Evolutionary conservation across 2,888 invertebrate species (phyloP).

Genomic region (Gastrophysa polygoni): DNA sequence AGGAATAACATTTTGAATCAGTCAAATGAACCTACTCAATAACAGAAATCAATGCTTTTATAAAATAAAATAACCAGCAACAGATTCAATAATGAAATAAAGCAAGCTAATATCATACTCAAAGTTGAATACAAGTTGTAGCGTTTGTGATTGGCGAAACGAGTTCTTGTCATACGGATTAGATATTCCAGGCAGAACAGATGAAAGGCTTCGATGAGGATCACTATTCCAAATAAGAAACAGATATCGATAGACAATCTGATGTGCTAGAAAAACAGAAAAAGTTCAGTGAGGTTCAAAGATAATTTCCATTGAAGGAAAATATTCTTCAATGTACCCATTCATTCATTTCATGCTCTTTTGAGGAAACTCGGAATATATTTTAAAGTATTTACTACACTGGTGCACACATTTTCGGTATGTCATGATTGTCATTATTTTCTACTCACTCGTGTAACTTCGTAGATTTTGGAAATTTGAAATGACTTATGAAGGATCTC

Average conservation of each 20-base stretch:
- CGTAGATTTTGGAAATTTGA: background rate
- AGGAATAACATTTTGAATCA: too few relatives aligned
- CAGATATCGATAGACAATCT: constrained; percentile 7
- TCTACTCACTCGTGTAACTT: background rate
- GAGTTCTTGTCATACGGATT: constrained; percentile 13
- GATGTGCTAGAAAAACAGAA: constrained; percentile 6
- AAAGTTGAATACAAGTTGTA: constrained; percentile 1
- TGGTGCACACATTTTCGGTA: too few relatives aligned
- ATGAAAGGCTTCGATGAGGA: constrained; percentile 14
- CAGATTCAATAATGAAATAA: background rate
- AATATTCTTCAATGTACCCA: too few relatives aligned
- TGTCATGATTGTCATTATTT: background rate
- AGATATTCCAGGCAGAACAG: constrained; percentile 17
- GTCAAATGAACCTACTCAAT: background rate
- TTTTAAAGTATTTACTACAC: too few relatives aligned
- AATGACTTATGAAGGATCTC: background rate
- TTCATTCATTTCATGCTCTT: too few relatives aligned
- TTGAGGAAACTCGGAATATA: too few relatives aligned
- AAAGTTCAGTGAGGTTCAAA: background rate
- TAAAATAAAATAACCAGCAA: constrained; percentile 2
- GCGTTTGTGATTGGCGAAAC: constrained; percentile 12
- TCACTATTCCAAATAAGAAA: constrained; percentile 11
- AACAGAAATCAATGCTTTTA: background rate
- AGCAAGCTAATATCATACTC: background rate
- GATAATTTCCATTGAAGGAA: too few relatives aligned